phyloP scores from a whole-genome alignment of 2,888 invertebrate species.

The Malthinus seriepunctatus region DNA sequence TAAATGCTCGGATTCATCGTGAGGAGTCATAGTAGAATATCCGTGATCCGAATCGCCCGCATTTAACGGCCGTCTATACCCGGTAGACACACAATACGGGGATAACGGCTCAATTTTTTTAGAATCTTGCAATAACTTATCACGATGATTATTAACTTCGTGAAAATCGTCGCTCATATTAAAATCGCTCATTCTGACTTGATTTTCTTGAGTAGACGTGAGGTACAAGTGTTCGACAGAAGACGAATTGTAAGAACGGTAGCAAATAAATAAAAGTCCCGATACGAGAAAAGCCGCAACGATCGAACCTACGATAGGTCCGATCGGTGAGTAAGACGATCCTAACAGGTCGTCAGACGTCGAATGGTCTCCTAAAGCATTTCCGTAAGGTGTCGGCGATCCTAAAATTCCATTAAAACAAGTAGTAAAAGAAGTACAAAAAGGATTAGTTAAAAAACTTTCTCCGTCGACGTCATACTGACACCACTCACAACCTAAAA shows the following conservation, averaged over 20 bases:
- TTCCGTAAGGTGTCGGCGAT: slow-evolving; percentile 81
- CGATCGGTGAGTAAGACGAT: slow-evolving; percentile 73
- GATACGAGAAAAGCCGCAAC: slow-evolving; percentile 80
- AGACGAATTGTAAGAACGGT: slow-evolving; percentile 66
- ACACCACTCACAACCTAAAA: slow-evolving; percentile 93
- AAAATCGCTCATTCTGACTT: slow-evolving; percentile 73
- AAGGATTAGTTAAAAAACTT: slow-evolving; percentile 68
- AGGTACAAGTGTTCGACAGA: slow-evolving; percentile 56
- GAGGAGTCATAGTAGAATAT: slow-evolving; percentile 92
- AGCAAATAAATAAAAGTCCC: slow-evolving; percentile 84
- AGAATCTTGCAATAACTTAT: slow-evolving; percentile 66
- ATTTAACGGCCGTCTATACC: slow-evolving; percentile 74
- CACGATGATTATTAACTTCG: slow-evolving; percentile 66
- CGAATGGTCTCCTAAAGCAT: slow-evolving; percentile 61
- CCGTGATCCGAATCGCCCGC: slow-evolving; percentile 91
- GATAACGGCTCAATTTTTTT: slow-evolving; percentile 69
- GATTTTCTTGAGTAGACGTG: slow-evolving; percentile 59
- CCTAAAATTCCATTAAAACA: slow-evolving; percentile 89
- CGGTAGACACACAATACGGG: slow-evolving; percentile 84
- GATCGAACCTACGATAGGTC: slow-evolving; percentile 85
- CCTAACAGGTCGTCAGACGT: slow-evolving; percentile 49
- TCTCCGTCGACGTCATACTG: slow-evolving; percentile 76
- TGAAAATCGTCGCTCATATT: slow-evolving; percentile 71
- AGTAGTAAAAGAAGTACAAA: slow-evolving; percentile 78
- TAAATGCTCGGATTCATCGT: slow-evolving; percentile 85